Evolutionary conservation across 2,113 vertebrate genomes (phyloP).

Genomic region (Onychorhynchus coronatus): DNA sequence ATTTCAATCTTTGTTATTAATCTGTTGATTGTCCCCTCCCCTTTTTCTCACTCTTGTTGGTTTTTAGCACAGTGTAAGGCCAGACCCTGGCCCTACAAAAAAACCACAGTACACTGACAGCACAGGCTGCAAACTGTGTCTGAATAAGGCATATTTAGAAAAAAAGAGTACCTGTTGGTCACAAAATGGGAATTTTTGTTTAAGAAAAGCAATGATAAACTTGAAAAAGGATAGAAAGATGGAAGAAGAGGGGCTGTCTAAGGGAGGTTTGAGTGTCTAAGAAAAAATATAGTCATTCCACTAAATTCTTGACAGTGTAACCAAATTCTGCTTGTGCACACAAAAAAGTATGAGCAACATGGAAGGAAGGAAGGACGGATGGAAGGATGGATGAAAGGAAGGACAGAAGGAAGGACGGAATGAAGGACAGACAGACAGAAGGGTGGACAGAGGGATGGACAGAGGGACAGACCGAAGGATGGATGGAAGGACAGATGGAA

Average conservation of each 20-base stretch:
- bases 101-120: not conserved
- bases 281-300: not conserved
- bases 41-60: not conserved
- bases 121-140: not conserved
- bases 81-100: not conserved
- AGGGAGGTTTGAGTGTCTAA: not conserved
- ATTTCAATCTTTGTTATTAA: not conserved
- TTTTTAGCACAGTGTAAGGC: not conserved
- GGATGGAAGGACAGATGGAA: not conserved
- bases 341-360: not conserved
- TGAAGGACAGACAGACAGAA: too few relatives aligned
- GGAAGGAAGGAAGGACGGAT: not conserved
- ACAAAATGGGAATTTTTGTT: not conserved
- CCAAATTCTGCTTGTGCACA: not conserved
- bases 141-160: not conserved
- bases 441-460: too few relatives aligned
- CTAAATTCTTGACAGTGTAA: not conserved
- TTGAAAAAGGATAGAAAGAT: not conserved
- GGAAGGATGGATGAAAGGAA: not conserved
- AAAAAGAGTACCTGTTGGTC: rapidly evolving
- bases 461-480: too few relatives aligned
- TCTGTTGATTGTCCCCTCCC: not conserved
- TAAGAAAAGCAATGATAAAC: not conserved
- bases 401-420: not conserved
- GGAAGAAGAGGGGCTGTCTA: not conserved